Base-by-base conservation (phyloP, 53 echinoderm and acorn worm species). In the Crossaster papposus region DNA sequence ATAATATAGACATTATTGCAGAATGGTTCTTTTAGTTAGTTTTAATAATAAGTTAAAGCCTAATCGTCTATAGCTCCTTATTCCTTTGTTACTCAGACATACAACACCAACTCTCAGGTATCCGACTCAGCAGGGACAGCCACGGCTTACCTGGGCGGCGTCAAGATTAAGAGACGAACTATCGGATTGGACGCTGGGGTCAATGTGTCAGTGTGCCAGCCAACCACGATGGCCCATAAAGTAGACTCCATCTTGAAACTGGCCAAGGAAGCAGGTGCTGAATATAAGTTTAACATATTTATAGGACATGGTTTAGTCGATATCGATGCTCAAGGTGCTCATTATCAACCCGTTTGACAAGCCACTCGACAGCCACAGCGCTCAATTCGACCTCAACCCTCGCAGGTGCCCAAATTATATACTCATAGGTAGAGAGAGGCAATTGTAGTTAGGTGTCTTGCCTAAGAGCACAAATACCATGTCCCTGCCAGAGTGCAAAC, bases 41-140 rank as follows among this genome's bases (percentile, higher is more conserved):
- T 55, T 58, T 17, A 18, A 15, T 15, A 58, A 18, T 58, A 1
- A 14, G 17, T 58, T 58, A 20, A 2, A 17, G 17, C n/a, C 58
- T 58, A 58, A 58, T 58, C 2, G 22, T 58, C 58, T 58, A n/a
- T n/a, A 20, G 68, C 10, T n/a, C 22, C 24, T 24, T 23, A 5
- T 68, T 68, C 68, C 0, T 2, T 1, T 68, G 68, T 26, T 20
- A 58, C 22, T 8, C 58, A 96, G 96, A 96, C 96, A 12, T 96
- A 96, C 77, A 96, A 96, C 76, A 96, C 96, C 7, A 91, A 96
- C 76, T 55, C 85, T 4, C 96, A 96, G 83, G 93, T 93, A 22
- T 77, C 94, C 28, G 96, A 96, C 79, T 96, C 96, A 22, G 96
- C 96, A 12, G 96, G 94, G 29, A 96, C 96, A 14, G 96, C 94